Evolutionary conservation across 1,140 invertebrate genomes (phyloP).

Genomic region (Cepaea nemoralis): DNA sequence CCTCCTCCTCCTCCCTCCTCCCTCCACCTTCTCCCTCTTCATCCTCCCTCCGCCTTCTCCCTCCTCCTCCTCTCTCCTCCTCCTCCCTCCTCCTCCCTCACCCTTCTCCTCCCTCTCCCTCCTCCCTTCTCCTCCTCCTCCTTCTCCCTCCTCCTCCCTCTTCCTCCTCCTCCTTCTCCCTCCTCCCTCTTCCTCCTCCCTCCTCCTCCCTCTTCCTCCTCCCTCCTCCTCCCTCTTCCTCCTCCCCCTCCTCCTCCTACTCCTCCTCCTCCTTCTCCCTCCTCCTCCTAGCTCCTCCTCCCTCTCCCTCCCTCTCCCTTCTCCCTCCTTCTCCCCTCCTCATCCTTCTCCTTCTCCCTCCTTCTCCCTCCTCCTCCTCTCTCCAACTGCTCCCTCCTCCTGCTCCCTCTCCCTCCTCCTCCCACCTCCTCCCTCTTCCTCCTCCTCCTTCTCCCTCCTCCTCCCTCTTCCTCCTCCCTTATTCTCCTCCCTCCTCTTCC

Average conservation of each 20-base stretch:
- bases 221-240: neutral
- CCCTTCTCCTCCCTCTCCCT: slow-evolving; percentile 41
- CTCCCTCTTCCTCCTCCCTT: too few species aligned
- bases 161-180: neutral
- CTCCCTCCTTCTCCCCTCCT: too few species aligned
- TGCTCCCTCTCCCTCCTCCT: neutral
- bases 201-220: slow-evolving; percentile 30
- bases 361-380: neutral
- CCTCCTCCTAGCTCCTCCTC: too few species aligned
- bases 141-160: slow-evolving; percentile 25
- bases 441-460: neutral
- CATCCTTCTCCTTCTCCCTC: too few species aligned
- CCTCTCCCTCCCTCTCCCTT: too few species aligned
- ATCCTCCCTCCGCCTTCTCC: too few species aligned
- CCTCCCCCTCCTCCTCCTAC: too few species aligned
- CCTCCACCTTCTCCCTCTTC: slow-evolving; percentile 30
- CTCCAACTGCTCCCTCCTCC: neutral
- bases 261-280: too few species aligned
- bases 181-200: neutral
- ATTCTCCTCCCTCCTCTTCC: too few species aligned
- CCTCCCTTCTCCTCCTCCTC: slow-evolving; percentile 37
- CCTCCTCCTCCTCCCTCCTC: slow-evolving; percentile 1
- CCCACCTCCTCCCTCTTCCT: too few species aligned
- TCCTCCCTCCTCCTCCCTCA: slow-evolving; percentile 7
- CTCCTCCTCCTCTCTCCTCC: too few species aligned